Base-by-base conservation (phyloP, 2,113 vertebrate species). In the Caretta caretta region DNA sequence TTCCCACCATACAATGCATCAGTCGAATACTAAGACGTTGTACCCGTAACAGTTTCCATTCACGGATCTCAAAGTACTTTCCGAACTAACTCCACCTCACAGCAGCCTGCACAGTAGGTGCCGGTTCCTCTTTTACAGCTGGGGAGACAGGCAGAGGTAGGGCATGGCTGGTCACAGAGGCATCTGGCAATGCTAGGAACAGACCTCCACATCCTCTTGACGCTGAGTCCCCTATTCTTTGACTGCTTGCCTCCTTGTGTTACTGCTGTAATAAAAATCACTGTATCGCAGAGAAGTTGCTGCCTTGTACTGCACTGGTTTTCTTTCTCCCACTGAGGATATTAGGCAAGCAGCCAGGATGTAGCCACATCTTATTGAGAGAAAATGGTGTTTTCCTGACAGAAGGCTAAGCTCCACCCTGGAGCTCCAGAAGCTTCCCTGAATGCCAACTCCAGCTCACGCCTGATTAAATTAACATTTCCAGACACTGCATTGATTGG, bases 381-480 rank as follows among this genome's bases (percentile, higher is more conserved):
- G 84, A 82, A 88, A 90, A 42, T 24, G 82, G 20, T 65, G 85
- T 90, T 88, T 62, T 56, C 87, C 86, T 89, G 79, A 48, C 50
- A 1, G 12, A 88, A 78, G 86, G 69, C 92, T 94, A 91, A 83
- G 87, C 86, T 90, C 76, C 94, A 96, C 42, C 90, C 83, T 83
- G 86, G 86, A 97, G 87, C 69, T 59, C 54, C 72, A 93, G 83
- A 85, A 95, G 81, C 88, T 93, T 57, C 87, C 10, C 14, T 91
- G 92, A 69, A 51, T 96, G 85, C 89, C 93, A 97, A 53, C 78
- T 90, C 80, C 87, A 87, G 81, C 78, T 96, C 54, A 20, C 90
- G 96, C 91, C 94, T 90, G 94, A 95, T 97, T 96, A 97, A 96
- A 97, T 95, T 90, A 94, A 96, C 92, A 79, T 97, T 96, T 96